phyloP scores from a whole-genome alignment of 2,113 vertebrate species.

The Tonatia bakeri region DNA sequence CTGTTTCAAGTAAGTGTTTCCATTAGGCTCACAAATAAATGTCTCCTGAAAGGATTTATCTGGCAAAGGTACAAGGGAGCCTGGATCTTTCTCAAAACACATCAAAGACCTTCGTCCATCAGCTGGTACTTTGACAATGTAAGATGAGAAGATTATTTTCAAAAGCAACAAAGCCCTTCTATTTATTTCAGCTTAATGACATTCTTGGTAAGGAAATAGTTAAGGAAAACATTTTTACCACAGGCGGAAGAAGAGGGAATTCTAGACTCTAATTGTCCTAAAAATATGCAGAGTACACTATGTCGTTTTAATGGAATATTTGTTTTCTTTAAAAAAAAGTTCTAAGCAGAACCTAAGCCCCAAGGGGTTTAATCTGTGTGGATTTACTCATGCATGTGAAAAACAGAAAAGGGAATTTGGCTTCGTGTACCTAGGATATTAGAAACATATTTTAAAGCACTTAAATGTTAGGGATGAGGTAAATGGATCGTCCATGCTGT shows the following conservation, averaged over 20 bases:
- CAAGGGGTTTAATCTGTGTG: conserved; percentile 64
- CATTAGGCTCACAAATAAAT: neutral
- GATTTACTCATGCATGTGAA: conserved; percentile 72
- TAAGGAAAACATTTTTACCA: conserved; percentile 48
- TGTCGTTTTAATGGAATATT: conserved; percentile 74
- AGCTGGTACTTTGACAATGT: neutral
- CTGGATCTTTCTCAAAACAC: conserved; percentile 19
- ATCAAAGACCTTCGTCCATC: neutral
- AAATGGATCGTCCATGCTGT: conserved; percentile 48
- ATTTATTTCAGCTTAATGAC: neutral
- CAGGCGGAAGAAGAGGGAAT: conserved; percentile 68
- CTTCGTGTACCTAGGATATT: conserved; percentile 62
- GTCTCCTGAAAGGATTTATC: conserved; percentile 12
- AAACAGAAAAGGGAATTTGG: conserved; percentile 59
- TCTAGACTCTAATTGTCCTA: conserved; percentile 74
- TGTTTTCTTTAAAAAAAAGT: conserved; percentile 65
- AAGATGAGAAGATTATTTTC: neutral
- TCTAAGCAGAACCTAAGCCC: conserved; percentile 71
- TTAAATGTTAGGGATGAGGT: conserved; percentile 64
- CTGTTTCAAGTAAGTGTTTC: conserved; percentile 30
- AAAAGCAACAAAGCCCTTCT: neutral
- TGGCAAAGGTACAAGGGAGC: neutral
- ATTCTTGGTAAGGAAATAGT: conserved; percentile 57
- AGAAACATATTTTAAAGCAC: conserved; percentile 69
- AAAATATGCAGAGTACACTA: conserved; percentile 74